These are phyloP conservation scores for Coleophora flavipennella DNA, from an alignment of 2,888 invertebrate genomes.

Conservation along the genomic window DNA sequence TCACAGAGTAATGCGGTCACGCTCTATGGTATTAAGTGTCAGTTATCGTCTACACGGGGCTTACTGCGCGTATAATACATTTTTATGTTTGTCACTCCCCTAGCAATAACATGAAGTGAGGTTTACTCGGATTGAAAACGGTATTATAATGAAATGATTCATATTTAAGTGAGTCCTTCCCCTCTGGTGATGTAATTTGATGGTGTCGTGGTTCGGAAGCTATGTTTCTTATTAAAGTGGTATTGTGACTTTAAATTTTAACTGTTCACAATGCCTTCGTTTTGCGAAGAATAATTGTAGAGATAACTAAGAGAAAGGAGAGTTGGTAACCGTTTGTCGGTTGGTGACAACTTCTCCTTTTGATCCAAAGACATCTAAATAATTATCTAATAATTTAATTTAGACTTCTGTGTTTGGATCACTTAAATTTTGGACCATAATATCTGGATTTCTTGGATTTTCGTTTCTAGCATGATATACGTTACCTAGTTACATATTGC, in stretches of 20 bases:
- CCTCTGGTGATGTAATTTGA: conserved; percentile 56
- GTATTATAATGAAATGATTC: conserved; percentile 73
- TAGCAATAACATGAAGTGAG: conserved; percentile 68
- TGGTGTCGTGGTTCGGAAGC: conserved; percentile 62
- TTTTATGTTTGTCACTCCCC: conserved; percentile 63
- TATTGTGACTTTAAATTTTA: conserved; percentile 57
- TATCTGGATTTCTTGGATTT: no score
- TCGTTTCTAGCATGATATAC: no score
- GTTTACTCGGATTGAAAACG: conserved; percentile 71
- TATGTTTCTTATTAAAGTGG: conserved; percentile 70
- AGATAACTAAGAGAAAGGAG: no score
- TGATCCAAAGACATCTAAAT: no score
- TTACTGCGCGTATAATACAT: conserved; percentile 56
- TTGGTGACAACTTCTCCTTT: no score
- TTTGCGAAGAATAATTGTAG: no score
- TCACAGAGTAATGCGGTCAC: conserved; percentile 71
- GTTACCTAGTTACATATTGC: no score
- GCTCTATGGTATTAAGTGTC: conserved; percentile 71
- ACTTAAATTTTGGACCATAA: no score
- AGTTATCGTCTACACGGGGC: conserved; percentile 70
- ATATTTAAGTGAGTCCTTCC: conserved; percentile 72
- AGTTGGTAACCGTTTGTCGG: no score
- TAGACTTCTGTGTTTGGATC: no score
- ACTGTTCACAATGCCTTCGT: conserved; percentile 22
- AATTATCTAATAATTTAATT: no score